Base-by-base conservation (phyloP, 1,140 invertebrate genomes). In the Piezodorus guildinii region DNA sequence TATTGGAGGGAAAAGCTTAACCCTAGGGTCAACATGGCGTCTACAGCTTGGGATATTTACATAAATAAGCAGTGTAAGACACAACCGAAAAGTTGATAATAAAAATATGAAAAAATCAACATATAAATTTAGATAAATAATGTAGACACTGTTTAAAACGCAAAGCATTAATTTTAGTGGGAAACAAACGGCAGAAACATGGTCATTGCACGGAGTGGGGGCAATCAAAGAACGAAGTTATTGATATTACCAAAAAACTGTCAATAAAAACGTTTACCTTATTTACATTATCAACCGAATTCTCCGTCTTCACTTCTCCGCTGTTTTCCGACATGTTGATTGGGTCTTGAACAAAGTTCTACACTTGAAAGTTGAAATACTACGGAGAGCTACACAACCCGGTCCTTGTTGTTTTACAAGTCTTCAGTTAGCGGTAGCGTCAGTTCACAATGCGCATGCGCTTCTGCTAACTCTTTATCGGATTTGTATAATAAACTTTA, bases 281-380 rank as follows among this genome's bases (percentile, higher is more conserved):
- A 25, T 56, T 56, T 16, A 56, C 52, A 56, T 21, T 25, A 54
- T 78, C 77, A 68, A 78, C 72, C 65, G 73, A 77, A 68, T 77
- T 78, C 66, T 79, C 78, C 68, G 70, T 78, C 72, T 79, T 79
- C 60, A 65, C 74, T 62, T 78, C 78, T 65, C 74, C 72, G 71
- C 77, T 78, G 62, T 74, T 71, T 71, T 78, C 77, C 10, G 78
- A 78, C 78, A 79, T 79, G 68, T 70, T 70, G 62, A 44, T 62
- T 27, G 46, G 27, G 23, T 3, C 23, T 56, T 19, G 17, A 25
- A 65, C 62, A 66, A 68, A 71, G 71, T 75, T 71, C 74, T 71
- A 73, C 71, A 75, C 73, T 73, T 75, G 76, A 71, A 74, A 69
- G 70, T 4, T 23, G 52, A 56, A 21, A 25, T 4, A 56, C 6